A percentile compares a stretch with the other conserved stretches of the same genome.
Conservation (phyloP, 2,113 vertebrate genomes). For the Argyrosomus japonicus region DNA sequence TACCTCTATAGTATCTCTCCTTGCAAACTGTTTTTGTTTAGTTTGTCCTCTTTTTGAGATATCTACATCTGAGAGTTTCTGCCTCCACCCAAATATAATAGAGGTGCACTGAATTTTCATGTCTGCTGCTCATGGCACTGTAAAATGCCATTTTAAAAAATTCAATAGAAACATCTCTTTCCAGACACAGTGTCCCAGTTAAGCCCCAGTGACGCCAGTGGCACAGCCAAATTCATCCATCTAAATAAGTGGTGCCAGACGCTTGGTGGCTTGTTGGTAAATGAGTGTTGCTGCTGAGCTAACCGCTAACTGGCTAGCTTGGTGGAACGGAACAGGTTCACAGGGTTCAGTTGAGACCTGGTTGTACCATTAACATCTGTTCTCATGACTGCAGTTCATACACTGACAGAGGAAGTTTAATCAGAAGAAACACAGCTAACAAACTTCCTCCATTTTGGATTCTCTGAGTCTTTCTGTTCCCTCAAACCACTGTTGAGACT, state of each 20-base stretch:
- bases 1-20: background rate
- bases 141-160: background rate
- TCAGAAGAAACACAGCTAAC: background rate
- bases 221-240: background rate
- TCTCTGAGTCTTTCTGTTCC: no score
- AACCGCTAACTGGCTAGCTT: background rate
- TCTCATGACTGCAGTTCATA: background rate
- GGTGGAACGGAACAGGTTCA: background rate
- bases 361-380: background rate
- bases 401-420: background rate
- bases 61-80: background rate
- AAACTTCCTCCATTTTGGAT: no score
- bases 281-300: background rate
- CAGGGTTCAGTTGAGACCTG: background rate
- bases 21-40: background rate
- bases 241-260: background rate
- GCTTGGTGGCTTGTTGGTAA: background rate
- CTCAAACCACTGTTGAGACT: no score
- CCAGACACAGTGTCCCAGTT: background rate
- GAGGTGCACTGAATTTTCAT: background rate
- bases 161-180: background rate
- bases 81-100: background rate
- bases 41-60: background rate
- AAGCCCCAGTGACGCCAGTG: background rate
- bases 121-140: background rate